A percentile compares a stretch with the other conserved stretches of the same genome.
Evolutionary conservation across 2,888 invertebrate genomes (phyloP).

Genomic region (Epicampocera succincta): DNA sequence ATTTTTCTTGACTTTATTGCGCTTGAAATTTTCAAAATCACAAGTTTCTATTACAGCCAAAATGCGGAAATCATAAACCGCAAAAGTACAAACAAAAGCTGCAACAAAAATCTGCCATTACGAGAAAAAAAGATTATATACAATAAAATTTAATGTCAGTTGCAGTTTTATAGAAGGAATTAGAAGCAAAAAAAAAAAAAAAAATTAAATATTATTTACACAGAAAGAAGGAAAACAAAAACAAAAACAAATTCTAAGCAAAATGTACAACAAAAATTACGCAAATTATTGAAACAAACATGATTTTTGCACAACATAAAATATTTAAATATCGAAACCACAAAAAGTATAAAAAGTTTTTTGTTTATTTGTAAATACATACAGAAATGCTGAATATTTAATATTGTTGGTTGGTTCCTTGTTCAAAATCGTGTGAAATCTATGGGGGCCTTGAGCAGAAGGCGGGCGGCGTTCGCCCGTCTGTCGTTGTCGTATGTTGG

Average conservation of each 20-base stretch:
- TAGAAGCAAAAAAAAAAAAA: no score
- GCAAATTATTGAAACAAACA: slow-evolving; percentile 8
- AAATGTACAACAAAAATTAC: not conserved
- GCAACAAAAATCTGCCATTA: slow-evolving; percentile 26
- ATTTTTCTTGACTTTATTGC: not conserved
- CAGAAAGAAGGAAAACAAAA: no score
- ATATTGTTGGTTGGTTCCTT: slow-evolving; percentile 36
- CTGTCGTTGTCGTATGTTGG: not conserved
- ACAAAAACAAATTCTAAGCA: slow-evolving; percentile 26
- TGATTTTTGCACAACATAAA: slow-evolving; percentile 29
- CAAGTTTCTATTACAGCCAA: slow-evolving; percentile 39
- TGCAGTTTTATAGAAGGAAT: not conserved
- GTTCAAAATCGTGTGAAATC: slow-evolving; percentile 11
- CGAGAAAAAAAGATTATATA: not conserved
- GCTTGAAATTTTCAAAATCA: slow-evolving; percentile 28
- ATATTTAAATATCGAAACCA: slow-evolving; percentile 33
- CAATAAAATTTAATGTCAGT: slow-evolving; percentile 34
- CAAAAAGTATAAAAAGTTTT: slow-evolving; percentile 27
- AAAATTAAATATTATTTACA: no score
- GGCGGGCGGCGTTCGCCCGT: not conserved
- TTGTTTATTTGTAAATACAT: slow-evolving; percentile 29
- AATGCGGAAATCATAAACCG: slow-evolving; percentile 54
- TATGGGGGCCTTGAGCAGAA: slow-evolving; percentile 35
- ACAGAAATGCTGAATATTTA: slow-evolving; percentile 33
- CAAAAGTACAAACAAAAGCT: not conserved